Evolutionary conservation across 2,113 vertebrate species (phyloP).

Genomic region (Microcebus lehilahytsara): DNA sequence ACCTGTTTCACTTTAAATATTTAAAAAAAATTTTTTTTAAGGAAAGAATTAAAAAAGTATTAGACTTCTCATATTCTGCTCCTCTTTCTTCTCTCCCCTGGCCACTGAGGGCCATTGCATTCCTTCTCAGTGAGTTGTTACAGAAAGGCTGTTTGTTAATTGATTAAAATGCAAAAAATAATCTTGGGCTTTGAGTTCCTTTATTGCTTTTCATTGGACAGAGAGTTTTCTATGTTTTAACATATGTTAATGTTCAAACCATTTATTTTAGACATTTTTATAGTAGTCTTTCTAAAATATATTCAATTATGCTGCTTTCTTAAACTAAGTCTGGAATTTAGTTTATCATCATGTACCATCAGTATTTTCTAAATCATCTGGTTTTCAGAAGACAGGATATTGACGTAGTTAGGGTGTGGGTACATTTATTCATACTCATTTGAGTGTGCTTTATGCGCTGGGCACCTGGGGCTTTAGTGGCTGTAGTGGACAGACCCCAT

Average conservation of each 20-base stretch:
- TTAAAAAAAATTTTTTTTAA: background rate
- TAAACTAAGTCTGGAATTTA: background rate
- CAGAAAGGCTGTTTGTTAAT: background rate
- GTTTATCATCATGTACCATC: background rate
- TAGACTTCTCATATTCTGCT: background rate
- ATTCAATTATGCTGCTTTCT: slow-evolving; percentile 8
- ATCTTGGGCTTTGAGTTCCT: background rate
- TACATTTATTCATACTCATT: background rate
- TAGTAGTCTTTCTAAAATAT: slow-evolving; percentile 10
- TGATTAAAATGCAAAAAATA: background rate
- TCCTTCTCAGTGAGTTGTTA: background rate
- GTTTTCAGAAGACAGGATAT: background rate
- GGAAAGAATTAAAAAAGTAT: background rate
- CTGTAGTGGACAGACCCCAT: background rate
- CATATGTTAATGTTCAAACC: background rate
- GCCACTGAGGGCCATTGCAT: background rate
- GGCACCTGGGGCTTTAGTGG: background rate
- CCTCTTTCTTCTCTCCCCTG: background rate
- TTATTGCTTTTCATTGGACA: background rate
- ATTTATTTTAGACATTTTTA: slow-evolving; percentile 19
- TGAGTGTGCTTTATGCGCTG: background rate
- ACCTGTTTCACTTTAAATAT: background rate
- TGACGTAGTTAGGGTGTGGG: background rate
- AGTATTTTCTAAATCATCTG: background rate
- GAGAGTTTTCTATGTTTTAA: background rate